Evolutionary conservation across 2,113 vertebrate species (phyloP).

Genomic region (Pterocles burchelli): DNA sequence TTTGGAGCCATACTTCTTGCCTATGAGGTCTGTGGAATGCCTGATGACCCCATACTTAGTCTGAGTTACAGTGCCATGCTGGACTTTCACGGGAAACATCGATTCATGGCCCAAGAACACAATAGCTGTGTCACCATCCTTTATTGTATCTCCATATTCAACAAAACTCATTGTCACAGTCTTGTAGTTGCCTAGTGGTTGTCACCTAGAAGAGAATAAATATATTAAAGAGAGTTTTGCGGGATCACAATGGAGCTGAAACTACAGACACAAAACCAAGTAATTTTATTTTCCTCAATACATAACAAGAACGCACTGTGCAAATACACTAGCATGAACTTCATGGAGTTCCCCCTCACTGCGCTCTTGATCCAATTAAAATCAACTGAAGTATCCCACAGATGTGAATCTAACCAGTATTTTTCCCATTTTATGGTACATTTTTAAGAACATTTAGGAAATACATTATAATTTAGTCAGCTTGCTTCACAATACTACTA

Average conservation of each 20-base stretch:
- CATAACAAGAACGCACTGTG: background rate
- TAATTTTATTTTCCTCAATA: background rate
- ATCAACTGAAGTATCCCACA: background rate
- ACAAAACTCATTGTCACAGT: slow-evolving; percentile 88
- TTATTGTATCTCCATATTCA: slow-evolving; percentile 86
- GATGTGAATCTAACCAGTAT: background rate
- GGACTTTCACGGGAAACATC: slow-evolving; percentile 90
- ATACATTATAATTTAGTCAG: background rate
- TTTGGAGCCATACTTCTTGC: slow-evolving; percentile 90
- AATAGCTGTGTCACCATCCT: slow-evolving; percentile 92
- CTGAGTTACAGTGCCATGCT: slow-evolving; percentile 89
- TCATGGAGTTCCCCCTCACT: background rate
- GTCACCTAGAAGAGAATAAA: slow-evolving; percentile 15
- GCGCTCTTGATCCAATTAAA: background rate
- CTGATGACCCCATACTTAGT: slow-evolving; percentile 93
- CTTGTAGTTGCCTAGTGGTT: background rate
- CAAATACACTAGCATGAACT: background rate
- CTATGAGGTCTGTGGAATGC: slow-evolving; percentile 92
- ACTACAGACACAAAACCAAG: background rate
- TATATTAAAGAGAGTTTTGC: background rate
- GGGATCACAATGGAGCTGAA: background rate
- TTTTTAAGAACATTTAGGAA: background rate
- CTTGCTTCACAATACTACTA: background rate
- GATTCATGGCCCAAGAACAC: slow-evolving; percentile 90
- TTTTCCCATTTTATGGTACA: background rate